These are phyloP conservation scores for Limosa lapponica DNA, from an alignment of 2,797 vertebrate species.

Conservation along the genomic window DNA sequence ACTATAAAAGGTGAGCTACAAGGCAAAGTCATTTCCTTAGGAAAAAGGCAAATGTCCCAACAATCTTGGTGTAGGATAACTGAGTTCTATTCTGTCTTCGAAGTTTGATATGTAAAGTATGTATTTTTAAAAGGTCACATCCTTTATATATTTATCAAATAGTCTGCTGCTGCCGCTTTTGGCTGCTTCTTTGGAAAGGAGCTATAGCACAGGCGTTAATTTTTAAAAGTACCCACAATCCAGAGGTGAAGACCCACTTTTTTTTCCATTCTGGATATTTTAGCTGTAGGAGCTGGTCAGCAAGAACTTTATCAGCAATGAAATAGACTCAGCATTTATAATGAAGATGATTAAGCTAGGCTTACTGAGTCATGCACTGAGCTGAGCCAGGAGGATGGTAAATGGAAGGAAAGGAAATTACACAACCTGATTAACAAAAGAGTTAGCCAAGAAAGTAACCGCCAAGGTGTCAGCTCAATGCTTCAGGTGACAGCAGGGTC, in stretches of 20 bases:
- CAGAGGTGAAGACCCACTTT: background rate
- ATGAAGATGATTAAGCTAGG: background rate
- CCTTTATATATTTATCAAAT: background rate
- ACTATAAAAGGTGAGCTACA: background rate
- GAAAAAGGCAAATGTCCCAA: background rate
- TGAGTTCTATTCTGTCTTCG: background rate
- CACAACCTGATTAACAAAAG: background rate
- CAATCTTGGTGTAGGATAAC: background rate
- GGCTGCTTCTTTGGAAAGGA: background rate
- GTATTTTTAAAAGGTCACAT: background rate
- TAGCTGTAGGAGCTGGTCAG: background rate
- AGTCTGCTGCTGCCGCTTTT: background rate
- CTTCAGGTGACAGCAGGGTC: background rate
- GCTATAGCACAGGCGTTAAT: background rate
- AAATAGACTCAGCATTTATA: background rate
- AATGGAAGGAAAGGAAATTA: background rate
- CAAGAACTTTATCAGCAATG: background rate
- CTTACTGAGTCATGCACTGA: background rate
- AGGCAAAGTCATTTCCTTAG: background rate
- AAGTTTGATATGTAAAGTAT: background rate
- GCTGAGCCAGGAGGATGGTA: background rate
- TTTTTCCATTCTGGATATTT: background rate
- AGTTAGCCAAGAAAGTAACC: background rate
- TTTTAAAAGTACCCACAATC: background rate
- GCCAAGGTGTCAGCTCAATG: background rate